These are phyloP conservation scores for Microcebus tavaratra DNA, from an alignment of 2,113 vertebrate genomes.

Conservation along the genomic window DNA sequence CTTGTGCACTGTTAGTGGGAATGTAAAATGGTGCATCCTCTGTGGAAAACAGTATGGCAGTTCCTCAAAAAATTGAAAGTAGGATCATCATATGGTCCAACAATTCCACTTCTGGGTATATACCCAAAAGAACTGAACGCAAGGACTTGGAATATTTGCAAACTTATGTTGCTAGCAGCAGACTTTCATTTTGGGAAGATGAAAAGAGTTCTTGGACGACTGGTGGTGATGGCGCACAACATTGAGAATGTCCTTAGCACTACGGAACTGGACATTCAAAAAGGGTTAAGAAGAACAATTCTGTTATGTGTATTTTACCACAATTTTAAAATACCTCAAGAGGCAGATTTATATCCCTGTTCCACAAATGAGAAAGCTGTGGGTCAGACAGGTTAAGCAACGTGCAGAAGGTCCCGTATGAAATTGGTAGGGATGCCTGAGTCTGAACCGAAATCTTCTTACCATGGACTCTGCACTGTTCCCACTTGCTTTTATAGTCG, in stretches of 20 bases:
- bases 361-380: neutral
- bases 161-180: neutral
- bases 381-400: no score
- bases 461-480: neutral
- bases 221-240: rapidly evolving
- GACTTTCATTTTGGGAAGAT: neutral
- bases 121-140: neutral
- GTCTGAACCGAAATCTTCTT: neutral
- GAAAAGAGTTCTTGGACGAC: neutral
- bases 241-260: neutral
- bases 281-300: neutral
- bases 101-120: neutral
- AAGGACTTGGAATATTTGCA: neutral
- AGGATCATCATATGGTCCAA: neutral
- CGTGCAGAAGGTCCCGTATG: neutral
- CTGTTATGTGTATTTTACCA: neutral
- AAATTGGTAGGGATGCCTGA: rapidly evolving
- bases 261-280: neutral
- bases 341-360: neutral
- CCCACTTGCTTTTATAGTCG: neutral
- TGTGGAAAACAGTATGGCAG: neutral
- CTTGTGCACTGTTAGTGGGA: no score
- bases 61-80: neutral
- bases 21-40: neutral
- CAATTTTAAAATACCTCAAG: neutral